These are phyloP conservation scores for Ridgeia piscesae DNA, from an alignment of 1,140 invertebrate genomes.

Conservation along the genomic window DNA sequence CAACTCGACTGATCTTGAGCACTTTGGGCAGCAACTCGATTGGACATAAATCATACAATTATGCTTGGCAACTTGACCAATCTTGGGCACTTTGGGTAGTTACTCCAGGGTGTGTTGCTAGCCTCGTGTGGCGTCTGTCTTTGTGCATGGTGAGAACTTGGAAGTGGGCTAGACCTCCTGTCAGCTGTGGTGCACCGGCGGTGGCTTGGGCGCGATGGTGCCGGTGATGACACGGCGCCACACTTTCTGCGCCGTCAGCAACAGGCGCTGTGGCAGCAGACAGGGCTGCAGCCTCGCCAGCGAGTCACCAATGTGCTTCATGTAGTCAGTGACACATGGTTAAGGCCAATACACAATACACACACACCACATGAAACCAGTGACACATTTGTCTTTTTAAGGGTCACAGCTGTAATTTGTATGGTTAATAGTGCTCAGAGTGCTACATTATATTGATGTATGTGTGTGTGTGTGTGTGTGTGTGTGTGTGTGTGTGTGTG, in stretches of 20 bases:
- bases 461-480: too few relatives aligned
- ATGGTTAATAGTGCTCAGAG: too few relatives aligned
- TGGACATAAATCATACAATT: background rate
- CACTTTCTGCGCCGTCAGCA: slow-evolving; percentile 6
- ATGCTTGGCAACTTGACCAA: background rate
- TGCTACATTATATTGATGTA: too few relatives aligned
- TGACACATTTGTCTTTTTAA: too few relatives aligned
- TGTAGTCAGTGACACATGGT: slow-evolving; percentile 14
- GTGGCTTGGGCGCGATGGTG: background rate
- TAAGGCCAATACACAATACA: background rate
- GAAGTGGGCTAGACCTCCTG: background rate
- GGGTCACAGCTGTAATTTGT: too few relatives aligned
- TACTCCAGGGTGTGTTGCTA: background rate
- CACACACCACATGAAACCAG: too few relatives aligned
- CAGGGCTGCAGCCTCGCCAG: slow-evolving; percentile 1
- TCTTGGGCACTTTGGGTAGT: background rate
- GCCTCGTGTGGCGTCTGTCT: background rate
- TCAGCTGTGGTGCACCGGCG: background rate
- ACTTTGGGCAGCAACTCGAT: background rate
- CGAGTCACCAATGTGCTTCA: background rate
- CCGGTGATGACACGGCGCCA: slow-evolving; percentile 12
- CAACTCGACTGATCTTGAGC: background rate
- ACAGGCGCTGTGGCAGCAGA: slow-evolving; percentile 2
- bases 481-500: too few relatives aligned
- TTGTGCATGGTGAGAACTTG: background rate